phyloP scores from a whole-genome alignment of 1,140 invertebrate species.

The Eumaeus atala region DNA sequence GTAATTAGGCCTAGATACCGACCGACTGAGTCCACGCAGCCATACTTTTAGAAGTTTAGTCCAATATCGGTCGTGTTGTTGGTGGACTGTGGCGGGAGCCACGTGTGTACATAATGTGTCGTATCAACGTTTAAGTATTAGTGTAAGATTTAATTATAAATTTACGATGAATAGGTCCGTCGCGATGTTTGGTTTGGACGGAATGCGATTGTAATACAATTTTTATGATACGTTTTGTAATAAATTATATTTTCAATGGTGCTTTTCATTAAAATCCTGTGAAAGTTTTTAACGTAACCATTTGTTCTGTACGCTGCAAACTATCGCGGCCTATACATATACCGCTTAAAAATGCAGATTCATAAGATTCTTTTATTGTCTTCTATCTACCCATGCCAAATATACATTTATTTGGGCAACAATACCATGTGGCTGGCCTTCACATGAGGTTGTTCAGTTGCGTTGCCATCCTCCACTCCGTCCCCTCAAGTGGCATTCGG shows the following conservation, averaged over 20 bases:
- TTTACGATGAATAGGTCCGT: slow-evolving; percentile 34
- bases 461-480: no score
- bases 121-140: slow-evolving; percentile 55
- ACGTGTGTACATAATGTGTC: slow-evolving; percentile 52
- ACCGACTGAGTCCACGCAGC: slow-evolving; percentile 32
- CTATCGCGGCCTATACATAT: no score
- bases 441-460: no score
- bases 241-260: slow-evolving; percentile 68
- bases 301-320: no score
- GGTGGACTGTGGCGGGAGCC: slow-evolving; percentile 38
- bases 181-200: slow-evolving; percentile 27
- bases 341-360: no score
- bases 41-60: slow-evolving; percentile 30
- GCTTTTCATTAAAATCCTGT: slow-evolving; percentile 16
- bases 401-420: no score
- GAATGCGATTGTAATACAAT: slow-evolving; percentile 53
- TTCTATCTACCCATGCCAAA: no score
- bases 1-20: slow-evolving; percentile 35
- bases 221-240: slow-evolving; percentile 67
- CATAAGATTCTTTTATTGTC: no score
- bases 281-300: no score
- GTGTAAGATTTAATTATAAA: slow-evolving; percentile 45
- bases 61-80: slow-evolving; percentile 30
- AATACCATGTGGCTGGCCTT: no score
- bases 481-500: no score